Base-by-base conservation (phyloP, 2,888 invertebrate species). In the Lordiphosa fenestrarum region DNA sequence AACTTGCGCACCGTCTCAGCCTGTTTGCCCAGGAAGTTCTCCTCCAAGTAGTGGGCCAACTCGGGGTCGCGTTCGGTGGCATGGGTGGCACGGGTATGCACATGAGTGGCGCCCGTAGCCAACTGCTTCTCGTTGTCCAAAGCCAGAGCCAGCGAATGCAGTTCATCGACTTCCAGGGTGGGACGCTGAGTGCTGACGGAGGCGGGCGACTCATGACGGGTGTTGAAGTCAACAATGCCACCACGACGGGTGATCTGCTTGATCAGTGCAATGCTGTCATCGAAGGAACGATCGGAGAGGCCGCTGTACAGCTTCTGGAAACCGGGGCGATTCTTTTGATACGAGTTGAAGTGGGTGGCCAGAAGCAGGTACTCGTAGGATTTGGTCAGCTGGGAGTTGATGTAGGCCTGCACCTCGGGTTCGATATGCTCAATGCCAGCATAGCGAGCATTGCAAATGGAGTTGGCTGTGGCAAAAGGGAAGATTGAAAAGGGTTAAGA, bases 241-340 rank as follows among this genome's bases (percentile, higher is more conserved):
- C 96, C 96, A 82, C 96, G 93, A 88, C 92, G 92, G 0, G 94
- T 91, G 37, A 95, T 91, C 87, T 94, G 94, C 86, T 96, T 94
- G 76, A 95, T 94, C n/a, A 95, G 81, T 7, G 93, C 92, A 75
- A 95, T 93, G 33, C 92, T 91, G 78, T 94, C 92, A 12, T 92
- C 92, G 93, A 95, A 96, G 4, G 94, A 91, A 9, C 92, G 90
- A 73, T 96, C 95, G 0, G 95, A 94, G 7, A 95, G 89, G 57
- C 92, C 92, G 73, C 92, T 92, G 90, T 94, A 95, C 7, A 95
- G 88, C 84, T 93, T 94, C 74, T 92, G 92, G 89, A 96, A 95
- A 3, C 96, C 96, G 19, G 91, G 92, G 30, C 96, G 91, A 89
- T 95, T 94, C 25, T 93, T 93, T 85, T 94, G 92, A 87, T 93